These are phyloP conservation scores for Rhegmatorhina hoffmannsi DNA, from an alignment of 2,113 vertebrate species.

Conservation along the genomic window DNA sequence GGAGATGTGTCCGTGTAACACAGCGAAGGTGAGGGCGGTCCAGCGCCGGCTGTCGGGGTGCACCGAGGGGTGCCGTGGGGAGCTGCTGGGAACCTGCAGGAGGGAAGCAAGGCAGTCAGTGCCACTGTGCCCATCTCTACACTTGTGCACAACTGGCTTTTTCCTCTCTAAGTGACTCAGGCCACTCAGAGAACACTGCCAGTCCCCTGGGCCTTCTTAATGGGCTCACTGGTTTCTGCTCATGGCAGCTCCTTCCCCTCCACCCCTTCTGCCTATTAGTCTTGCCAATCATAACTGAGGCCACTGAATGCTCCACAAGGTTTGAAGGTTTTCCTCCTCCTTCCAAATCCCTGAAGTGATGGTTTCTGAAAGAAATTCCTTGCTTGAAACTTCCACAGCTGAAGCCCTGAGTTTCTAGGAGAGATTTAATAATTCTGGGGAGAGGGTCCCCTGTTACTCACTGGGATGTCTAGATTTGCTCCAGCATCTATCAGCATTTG, in stretches of 20 bases:
- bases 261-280: not conserved
- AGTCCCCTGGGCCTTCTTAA: not conserved
- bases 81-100: conserved; percentile 86
- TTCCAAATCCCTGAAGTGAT: not conserved
- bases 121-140: not conserved
- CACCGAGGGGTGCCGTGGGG: conserved; percentile 87
- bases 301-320: not conserved
- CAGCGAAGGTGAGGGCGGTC: conserved; percentile 92
- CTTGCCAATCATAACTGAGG: not conserved
- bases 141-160: not conserved
- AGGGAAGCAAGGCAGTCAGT: not conserved
- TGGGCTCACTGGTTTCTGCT: not conserved
- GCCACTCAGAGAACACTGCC: not conserved
- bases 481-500: conserved; percentile 98
- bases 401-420: not conserved
- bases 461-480: conserved; percentile 86
- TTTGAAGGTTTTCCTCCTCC: not conserved
- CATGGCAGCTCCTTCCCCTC: not conserved
- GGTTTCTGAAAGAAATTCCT: not conserved
- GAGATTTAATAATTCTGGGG: not conserved
- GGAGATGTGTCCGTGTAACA: conserved; percentile 94
- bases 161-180: not conserved
- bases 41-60: conserved; percentile 96
- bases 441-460: conserved; percentile 46
- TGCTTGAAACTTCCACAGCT: not conserved